Base-by-base conservation (phyloP, 2,888 invertebrate species). In the Amiota mariae region DNA sequence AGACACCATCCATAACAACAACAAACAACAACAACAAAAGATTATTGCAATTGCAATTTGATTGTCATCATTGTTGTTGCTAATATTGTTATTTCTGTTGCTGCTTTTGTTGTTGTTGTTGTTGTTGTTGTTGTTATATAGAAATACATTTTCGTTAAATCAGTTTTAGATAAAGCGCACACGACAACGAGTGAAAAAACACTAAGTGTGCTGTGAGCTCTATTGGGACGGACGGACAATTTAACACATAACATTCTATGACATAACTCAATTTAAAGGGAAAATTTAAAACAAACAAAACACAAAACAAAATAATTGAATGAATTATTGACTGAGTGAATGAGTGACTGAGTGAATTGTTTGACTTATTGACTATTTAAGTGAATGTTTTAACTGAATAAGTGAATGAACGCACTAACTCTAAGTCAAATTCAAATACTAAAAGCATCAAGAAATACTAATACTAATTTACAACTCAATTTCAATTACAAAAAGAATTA, bases 251-350 rank as follows among this genome's bases (percentile, higher is more conserved):
- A 78, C 79, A 86, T 85, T 83, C 83, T 83, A 83, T 83, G 83
- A 83, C 83, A 83, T 83, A 83, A 83, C 83, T 85, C 36, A 36
- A 36, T 6, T 85, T 85, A 80, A 82, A 81, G 80, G 82, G 81
- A 85, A 84, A 68, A 36, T 2, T 36, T 36, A 36, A 36, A 36
- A 36, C 36, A 36, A 36, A 36, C 36, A 36, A 36, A 36, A 6
- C 6, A 36, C 3, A 24, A 76, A 63, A 51, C 61, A 61, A 66
- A 63, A 15, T 70, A 63, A 63, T 72, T 57, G 67, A 54, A 10
- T 56, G 68, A 18, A n/a, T 8, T 54, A 70, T 47, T 12, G 54
- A 71, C 24, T 24, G 73, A 71, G 71, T 49, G 59, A 48, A 20
- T 49, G 70, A 59, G 76, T 72, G 77, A 79, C 79, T 75, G 73